Conservation (phyloP, 1,140 invertebrate genomes). For the Drosophila equinoxialis region DNA sequence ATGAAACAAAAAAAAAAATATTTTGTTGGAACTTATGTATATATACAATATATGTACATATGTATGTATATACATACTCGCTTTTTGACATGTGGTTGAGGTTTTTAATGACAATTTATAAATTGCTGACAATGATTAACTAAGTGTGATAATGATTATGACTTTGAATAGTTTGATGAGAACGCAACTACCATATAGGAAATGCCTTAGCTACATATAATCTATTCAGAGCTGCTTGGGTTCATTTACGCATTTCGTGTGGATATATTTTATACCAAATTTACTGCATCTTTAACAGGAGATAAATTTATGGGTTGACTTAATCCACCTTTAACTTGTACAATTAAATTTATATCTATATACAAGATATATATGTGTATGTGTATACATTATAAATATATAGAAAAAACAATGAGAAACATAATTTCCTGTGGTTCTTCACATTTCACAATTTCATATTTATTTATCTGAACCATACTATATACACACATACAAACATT, state of each 20-base stretch:
- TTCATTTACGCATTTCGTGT: conserved; percentile 10
- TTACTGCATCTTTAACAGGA: conserved; percentile 6
- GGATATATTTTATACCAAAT: conserved; percentile 5
- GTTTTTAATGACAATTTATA: conserved; percentile 8
- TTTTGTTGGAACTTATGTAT: conserved; percentile 45
- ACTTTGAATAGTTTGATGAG: conserved; percentile 1
- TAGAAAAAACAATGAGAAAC: conserved; percentile 49
- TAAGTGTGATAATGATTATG: conserved; percentile 9
- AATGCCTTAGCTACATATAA: background rate
- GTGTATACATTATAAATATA: background rate
- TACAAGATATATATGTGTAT: background rate
- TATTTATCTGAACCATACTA: conserved; percentile 44
- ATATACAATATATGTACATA: background rate
- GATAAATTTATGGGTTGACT: conserved; percentile 69
- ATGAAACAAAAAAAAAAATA: conserved; percentile 22
- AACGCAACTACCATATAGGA: background rate
- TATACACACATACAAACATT: background rate
- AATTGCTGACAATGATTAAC: conserved; percentile 11
- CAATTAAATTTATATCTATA: conserved; percentile 67
- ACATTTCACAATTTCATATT: conserved; percentile 67
- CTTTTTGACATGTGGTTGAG: conserved; percentile 12
- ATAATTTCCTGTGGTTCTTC: conserved; percentile 62
- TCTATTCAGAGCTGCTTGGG: background rate
- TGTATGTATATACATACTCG: background rate
- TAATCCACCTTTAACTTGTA: conserved; percentile 74